phyloP scores from a whole-genome alignment of 1,140 invertebrate species.

The Eriocheir sinensis region DNA sequence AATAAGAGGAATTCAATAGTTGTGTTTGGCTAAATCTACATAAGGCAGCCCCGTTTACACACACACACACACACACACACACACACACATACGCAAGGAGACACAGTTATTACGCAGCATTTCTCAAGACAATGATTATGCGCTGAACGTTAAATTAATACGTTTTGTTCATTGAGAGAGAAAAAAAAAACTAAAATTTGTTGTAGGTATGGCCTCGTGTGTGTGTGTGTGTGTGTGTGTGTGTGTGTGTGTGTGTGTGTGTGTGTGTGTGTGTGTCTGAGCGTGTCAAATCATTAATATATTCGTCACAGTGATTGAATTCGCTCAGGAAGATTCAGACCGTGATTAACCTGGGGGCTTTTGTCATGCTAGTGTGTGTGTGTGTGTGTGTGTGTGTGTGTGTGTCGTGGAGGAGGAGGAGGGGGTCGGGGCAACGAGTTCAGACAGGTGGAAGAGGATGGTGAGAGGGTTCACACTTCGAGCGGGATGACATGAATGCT shows the following conservation, averaged over 20 bases:
- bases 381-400: constrained; percentile 3
- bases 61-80: constrained; percentile 40
- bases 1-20: too few relatives aligned
- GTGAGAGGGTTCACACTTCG: not conserved
- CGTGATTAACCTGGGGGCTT: not conserved
- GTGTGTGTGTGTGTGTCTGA: not conserved
- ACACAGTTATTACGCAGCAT: too few relatives aligned
- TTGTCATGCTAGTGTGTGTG: not conserved
- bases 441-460: not conserved
- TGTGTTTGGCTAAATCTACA: too few relatives aligned
- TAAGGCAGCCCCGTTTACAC: too few relatives aligned
- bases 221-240: too few relatives aligned
- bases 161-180: too few relatives aligned
- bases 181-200: too few relatives aligned
- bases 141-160: too few relatives aligned
- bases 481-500: not conserved
- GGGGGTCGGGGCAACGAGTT: too few relatives aligned
- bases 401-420: too few relatives aligned
- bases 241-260: constrained; percentile 30
- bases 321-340: not conserved
- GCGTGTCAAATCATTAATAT: not conserved
- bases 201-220: too few relatives aligned
- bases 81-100: not conserved
- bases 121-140: too few relatives aligned
- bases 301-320: not conserved